A percentile compares a stretch with the other conserved stretches of the same genome.
phyloP scores from a whole-genome alignment of 1,140 invertebrate species.

The Rhyacophila brunnea region DNA sequence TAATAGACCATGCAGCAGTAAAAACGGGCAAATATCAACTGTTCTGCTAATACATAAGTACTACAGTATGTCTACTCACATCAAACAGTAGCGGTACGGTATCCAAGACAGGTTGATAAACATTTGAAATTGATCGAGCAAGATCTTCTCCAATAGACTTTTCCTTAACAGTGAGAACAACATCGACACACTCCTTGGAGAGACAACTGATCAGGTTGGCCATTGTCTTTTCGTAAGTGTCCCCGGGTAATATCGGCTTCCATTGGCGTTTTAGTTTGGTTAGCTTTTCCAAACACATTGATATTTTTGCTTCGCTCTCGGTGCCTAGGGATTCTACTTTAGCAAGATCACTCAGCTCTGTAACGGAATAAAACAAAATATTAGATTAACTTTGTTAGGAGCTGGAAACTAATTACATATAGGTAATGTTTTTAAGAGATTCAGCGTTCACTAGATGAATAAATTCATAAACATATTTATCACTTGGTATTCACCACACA shows the following conservation, averaged over 20 bases:
- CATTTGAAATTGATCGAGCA: conserved; percentile 7
- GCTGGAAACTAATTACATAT: too few relatives aligned
- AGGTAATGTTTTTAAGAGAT: too few relatives aligned
- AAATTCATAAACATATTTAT: too few relatives aligned
- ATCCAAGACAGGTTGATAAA: conserved; percentile 11
- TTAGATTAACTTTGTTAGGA: too few relatives aligned
- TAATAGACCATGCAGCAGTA: too few relatives aligned
- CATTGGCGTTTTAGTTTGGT: conserved; percentile 41
- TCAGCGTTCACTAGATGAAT: too few relatives aligned
- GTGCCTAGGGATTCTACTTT: conserved; percentile 42
- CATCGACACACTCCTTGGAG: conserved; percentile 16
- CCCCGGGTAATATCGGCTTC: conserved; percentile 40
- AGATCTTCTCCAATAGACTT: conserved; percentile 16
- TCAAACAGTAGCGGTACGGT: conserved; percentile 19
- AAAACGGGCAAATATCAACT: too few relatives aligned
- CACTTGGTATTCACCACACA: too few relatives aligned
- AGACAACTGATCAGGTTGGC: conserved; percentile 38
- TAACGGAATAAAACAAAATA: too few relatives aligned
- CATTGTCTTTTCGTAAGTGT: conserved; percentile 46
- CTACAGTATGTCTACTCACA: too few relatives aligned
- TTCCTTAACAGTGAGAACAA: conserved; percentile 17
- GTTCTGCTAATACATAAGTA: too few relatives aligned
- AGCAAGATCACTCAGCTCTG: conserved; percentile 37
- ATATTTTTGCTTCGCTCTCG: conserved; percentile 42
- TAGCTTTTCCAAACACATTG: conserved; percentile 39